These are phyloP conservation scores for Ascaphus truei DNA, from an alignment of 2,113 vertebrate genomes.

Conservation along the genomic window DNA sequence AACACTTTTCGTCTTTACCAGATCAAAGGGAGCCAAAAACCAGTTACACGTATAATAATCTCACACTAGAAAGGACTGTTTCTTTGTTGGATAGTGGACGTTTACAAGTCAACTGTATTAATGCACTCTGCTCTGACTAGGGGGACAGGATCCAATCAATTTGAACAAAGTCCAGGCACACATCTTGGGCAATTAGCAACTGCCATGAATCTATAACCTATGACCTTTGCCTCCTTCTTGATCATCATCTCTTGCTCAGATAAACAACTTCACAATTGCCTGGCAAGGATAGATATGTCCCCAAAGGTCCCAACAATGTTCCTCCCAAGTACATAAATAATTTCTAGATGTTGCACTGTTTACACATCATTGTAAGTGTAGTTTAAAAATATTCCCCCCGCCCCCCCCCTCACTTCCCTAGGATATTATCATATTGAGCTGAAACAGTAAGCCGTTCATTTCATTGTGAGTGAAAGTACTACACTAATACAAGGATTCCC, in stretches of 20 bases:
- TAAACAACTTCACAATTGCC: conserved; percentile 20
- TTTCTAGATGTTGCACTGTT: background rate
- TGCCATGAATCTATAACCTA: conserved; percentile 29
- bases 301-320: conserved; percentile 9
- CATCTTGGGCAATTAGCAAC: conserved; percentile 43
- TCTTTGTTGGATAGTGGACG: conserved; percentile 39
- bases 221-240: conserved; percentile 15
- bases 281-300: background rate
- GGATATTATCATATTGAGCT: too few species aligned
- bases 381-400: too few species aligned
- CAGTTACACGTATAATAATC: conserved; percentile 39
- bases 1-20: conserved; percentile 5
- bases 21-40: conserved; percentile 49
- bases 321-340: background rate
- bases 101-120: conserved; percentile 39
- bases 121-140: conserved; percentile 29
- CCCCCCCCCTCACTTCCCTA: too few species aligned
- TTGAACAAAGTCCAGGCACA: conserved; percentile 40
- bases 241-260: conserved; percentile 30
- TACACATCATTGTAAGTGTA: too few species aligned
- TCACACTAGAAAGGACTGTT: conserved; percentile 42
- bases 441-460: too few species aligned
- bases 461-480: too few species aligned
- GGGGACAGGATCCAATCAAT: conserved; percentile 31
- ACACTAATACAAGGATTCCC: too few species aligned